Conservation (phyloP, 2,888 invertebrate genomes). For the Beris chalybata region DNA sequence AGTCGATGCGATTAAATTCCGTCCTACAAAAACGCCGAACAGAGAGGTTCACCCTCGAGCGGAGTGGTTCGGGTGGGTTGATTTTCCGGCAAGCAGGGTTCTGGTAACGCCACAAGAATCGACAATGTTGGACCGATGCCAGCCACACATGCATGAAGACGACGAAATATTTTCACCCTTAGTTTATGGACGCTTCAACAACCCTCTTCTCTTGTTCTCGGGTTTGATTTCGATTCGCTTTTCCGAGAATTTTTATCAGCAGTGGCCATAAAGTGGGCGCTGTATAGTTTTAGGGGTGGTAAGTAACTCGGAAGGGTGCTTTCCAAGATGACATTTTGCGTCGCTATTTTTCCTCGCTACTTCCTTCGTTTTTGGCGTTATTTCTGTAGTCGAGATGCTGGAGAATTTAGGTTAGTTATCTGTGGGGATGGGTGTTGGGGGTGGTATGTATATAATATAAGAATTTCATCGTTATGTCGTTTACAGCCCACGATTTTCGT, state of each 20-base stretch:
- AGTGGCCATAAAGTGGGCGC: constrained; percentile 29
- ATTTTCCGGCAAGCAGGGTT: too few species aligned
- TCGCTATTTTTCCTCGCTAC: constrained; percentile 17
- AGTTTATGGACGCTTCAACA: not conserved
- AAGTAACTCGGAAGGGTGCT: constrained; percentile 19
- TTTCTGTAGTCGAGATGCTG: constrained; percentile 9
- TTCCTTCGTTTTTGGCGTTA: not conserved
- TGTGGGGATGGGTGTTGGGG: not conserved
- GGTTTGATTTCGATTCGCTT: constrained; percentile 10
- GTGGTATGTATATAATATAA: not conserved
- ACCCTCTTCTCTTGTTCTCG: constrained; percentile 4
- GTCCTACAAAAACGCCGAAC: too few species aligned
- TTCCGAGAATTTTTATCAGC: constrained; percentile 39
- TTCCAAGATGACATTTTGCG: constrained; percentile 6
- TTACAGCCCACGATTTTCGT: not conserved
- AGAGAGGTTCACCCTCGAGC: too few species aligned
- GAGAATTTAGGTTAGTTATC: constrained; percentile 13
- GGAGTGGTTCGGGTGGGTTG: too few species aligned
- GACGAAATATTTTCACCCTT: not conserved
- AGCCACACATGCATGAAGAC: not conserved
- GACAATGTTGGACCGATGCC: constrained; percentile 13
- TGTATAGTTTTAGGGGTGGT: constrained; percentile 12
- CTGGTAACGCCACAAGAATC: too few species aligned
- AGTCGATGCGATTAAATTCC: too few species aligned
- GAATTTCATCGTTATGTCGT: constrained; percentile 1